phyloP scores from a whole-genome alignment of 2,113 vertebrate genomes.

The Sinocyclocheilus rhinocerous region DNA sequence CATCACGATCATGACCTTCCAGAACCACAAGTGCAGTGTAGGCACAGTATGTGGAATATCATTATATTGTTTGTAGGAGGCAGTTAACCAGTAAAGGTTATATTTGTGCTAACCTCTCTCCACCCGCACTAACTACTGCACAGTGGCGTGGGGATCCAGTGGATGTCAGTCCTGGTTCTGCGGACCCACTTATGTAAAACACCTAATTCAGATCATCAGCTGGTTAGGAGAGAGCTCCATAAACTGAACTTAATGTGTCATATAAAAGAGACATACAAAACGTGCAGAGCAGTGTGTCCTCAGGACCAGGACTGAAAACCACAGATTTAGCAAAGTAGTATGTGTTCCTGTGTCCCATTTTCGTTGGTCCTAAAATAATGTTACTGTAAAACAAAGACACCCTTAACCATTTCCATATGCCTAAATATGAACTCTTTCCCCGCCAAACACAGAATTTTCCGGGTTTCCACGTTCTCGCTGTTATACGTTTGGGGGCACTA shows the following conservation, averaged over 20 bases:
- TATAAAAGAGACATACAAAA: too few relatives aligned
- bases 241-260: too few relatives aligned
- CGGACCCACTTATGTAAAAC: too few relatives aligned
- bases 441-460: too few relatives aligned
- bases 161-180: too few relatives aligned
- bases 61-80: constrained; percentile 46
- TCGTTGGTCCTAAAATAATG: neutral
- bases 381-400: neutral
- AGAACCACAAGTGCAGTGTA: constrained; percentile 1
- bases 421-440: neutral
- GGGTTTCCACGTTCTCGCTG: too few relatives aligned
- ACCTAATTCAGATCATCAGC: too few relatives aligned
- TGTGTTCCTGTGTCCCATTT: neutral
- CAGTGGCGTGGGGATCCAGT: neutral
- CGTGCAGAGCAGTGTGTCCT: too few relatives aligned
- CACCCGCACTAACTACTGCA: neutral
- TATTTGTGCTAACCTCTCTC: constrained; percentile 5
- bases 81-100: constrained; percentile 40
- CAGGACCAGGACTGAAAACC: too few relatives aligned
- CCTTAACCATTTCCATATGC: neutral
- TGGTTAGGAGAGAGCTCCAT: too few relatives aligned
- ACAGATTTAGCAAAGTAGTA: neutral
- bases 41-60: constrained; percentile 24
- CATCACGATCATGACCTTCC: constrained; percentile 11
- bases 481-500: too few relatives aligned